phyloP scores from a whole-genome alignment of 2,888 invertebrate genomes.

The Podabrus alpinus region DNA sequence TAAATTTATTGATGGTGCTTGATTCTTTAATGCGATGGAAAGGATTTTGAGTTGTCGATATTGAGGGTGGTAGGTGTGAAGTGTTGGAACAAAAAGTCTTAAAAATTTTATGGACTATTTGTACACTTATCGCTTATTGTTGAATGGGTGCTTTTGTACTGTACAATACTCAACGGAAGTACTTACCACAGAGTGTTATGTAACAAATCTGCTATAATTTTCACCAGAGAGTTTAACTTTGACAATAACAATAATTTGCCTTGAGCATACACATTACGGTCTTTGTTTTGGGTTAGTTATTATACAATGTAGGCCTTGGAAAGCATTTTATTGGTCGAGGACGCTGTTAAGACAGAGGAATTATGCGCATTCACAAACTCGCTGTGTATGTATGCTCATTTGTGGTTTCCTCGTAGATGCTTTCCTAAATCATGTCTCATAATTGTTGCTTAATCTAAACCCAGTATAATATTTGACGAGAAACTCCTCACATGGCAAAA shows the following conservation, averaged over 20 bases:
- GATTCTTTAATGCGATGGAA: background rate
- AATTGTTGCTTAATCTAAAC: slow-evolving; percentile 26
- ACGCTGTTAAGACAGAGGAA: slow-evolving; percentile 38
- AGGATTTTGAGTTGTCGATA: background rate
- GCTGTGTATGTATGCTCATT: slow-evolving; percentile 36
- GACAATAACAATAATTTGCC: slow-evolving; percentile 41
- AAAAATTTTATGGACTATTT: background rate
- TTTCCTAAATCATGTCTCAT: slow-evolving; percentile 27
- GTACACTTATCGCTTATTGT: slow-evolving; percentile 10
- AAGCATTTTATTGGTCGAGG: slow-evolving; percentile 39
- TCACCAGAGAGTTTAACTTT: slow-evolving; percentile 35
- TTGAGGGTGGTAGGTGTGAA: background rate
- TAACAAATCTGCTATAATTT: slow-evolving; percentile 28
- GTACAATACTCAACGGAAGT: slow-evolving; percentile 27
- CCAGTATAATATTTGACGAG: background rate
- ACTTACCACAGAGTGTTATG: slow-evolving; percentile 23
- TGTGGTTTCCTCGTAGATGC: slow-evolving; percentile 30
- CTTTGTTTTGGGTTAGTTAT: slow-evolving; percentile 40
- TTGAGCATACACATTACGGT: slow-evolving; percentile 36
- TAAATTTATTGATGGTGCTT: background rate
- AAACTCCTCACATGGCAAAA: background rate
- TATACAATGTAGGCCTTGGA: slow-evolving; percentile 34
- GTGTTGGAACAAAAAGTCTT: background rate
- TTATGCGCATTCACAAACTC: slow-evolving; percentile 40
- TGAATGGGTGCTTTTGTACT: slow-evolving; percentile 7